These are phyloP conservation scores for Saimiri boliviensis DNA, from an alignment of 2,113 vertebrate species.

Conservation along the genomic window DNA sequence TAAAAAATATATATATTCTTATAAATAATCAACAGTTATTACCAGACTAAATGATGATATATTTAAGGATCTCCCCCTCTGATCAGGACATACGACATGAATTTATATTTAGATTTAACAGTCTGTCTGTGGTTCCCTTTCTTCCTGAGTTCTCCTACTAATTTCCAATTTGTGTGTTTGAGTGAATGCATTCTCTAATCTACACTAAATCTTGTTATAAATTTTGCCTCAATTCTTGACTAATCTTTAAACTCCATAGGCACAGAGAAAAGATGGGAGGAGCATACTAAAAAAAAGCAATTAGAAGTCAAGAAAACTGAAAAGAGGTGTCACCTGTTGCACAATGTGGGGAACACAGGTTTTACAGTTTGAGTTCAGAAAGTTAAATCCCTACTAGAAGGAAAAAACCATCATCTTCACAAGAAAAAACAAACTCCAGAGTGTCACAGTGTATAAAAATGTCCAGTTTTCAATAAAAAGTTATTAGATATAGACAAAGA, in stretches of 20 bases:
- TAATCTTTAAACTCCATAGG: neutral
- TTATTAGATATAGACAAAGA: neutral
- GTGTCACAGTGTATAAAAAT: neutral
- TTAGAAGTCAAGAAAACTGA: neutral
- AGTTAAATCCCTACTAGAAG: neutral
- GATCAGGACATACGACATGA: neutral
- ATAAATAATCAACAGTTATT: neutral
- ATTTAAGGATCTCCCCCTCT: neutral
- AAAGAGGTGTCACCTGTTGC: neutral
- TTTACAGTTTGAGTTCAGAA: neutral
- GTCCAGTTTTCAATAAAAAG: neutral
- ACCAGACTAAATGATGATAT: neutral
- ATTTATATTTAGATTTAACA: neutral
- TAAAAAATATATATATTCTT: neutral
- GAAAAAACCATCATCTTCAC: neutral
- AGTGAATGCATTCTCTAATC: no score
- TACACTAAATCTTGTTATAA: neutral
- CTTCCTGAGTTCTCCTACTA: neutral
- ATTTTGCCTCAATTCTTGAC: neutral
- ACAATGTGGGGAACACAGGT: neutral
- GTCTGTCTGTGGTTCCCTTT: neutral
- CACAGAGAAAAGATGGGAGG: neutral
- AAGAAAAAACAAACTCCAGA: neutral
- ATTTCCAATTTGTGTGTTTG: neutral
- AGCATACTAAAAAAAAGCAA: neutral